Percentiles rank a stretch among this genome's conserved stretches.
These are phyloP conservation scores for Lithosia quadra DNA, from an alignment of 2,888 invertebrate genomes.

Conservation along the genomic window DNA sequence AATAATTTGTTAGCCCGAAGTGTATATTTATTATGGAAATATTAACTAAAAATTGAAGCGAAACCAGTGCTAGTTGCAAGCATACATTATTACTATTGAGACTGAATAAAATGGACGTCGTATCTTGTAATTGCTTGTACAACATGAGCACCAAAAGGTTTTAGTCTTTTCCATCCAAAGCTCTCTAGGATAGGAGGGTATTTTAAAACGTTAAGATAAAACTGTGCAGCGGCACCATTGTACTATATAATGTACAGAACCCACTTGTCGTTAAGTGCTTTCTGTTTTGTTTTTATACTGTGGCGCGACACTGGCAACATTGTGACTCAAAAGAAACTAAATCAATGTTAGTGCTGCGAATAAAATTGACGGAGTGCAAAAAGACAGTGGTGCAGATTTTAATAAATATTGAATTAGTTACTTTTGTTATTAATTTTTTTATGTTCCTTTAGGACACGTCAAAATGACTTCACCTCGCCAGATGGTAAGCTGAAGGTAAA, in stretches of 20 bases:
- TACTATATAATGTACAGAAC: slow-evolving; percentile 37
- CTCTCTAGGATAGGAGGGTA: slow-evolving; percentile 28
- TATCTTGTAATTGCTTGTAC: not conserved
- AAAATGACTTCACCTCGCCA: no score
- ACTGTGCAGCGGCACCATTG: slow-evolving; percentile 60
- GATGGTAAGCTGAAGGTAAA: no score
- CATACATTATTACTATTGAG: no score
- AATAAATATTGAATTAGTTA: no score
- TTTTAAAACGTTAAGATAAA: slow-evolving; percentile 57
- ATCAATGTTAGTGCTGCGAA: not conserved
- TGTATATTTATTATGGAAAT: no score
- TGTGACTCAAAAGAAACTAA: slow-evolving; percentile 19
- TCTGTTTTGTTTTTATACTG: slow-evolving; percentile 38
- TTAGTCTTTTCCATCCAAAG: not conserved
- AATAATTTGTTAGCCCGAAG: no score
- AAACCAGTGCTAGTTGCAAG: not conserved
- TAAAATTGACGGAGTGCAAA: not conserved
- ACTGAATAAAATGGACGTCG: not conserved
- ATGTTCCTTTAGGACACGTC: no score
- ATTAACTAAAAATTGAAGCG: no score
- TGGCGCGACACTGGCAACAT: not conserved
- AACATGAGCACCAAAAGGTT: not conserved
- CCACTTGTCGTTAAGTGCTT: slow-evolving; percentile 45
- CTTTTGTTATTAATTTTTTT: no score
- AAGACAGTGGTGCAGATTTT: no score